Evolutionary conservation across 2,113 vertebrate species (phyloP).

Genomic region (Aplodontia rufa): DNA sequence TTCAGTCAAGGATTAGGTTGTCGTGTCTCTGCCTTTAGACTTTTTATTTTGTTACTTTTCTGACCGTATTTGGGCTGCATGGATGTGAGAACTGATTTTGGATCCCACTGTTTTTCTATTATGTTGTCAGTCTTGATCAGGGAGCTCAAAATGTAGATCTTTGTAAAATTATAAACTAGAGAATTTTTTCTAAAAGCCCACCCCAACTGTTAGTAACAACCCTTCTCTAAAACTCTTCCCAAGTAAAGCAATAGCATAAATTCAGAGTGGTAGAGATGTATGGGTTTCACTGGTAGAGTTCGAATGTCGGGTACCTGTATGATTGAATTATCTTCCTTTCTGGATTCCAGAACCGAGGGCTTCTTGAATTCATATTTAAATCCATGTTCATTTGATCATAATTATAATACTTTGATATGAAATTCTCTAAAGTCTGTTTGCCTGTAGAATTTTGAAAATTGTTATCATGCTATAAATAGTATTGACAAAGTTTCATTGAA

Average conservation of each 20-base stretch:
- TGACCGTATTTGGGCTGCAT: constrained; percentile 19
- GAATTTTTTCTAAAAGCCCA: not conserved
- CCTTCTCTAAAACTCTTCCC: not conserved
- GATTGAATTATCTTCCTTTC: not conserved
- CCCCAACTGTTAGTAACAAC: not conserved
- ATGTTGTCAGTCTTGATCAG: not conserved
- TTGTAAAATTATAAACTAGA: constrained; percentile 30
- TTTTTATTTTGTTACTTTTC: constrained; percentile 6
- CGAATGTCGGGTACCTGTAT: not conserved
- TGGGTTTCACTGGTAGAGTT: constrained; percentile 2
- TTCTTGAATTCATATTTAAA: constrained; percentile 17
- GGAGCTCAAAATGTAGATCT: not conserved
- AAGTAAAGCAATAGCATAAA: not conserved
- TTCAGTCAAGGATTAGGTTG: not conserved
- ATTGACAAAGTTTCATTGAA: not conserved
- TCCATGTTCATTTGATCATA: not conserved
- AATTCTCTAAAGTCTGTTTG: not conserved
- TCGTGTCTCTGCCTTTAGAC: not conserved
- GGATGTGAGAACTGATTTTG: constrained; percentile 45
- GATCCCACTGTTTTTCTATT: not conserved
- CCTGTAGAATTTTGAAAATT: constrained; percentile 11
- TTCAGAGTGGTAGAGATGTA: not conserved
- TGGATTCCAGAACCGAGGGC: not conserved
- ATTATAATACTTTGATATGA: not conserved
- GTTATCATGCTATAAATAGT: not conserved